phyloP scores from a whole-genome alignment of 2,797 vertebrate genomes.

The Schizothorax lantsangensis region DNA sequence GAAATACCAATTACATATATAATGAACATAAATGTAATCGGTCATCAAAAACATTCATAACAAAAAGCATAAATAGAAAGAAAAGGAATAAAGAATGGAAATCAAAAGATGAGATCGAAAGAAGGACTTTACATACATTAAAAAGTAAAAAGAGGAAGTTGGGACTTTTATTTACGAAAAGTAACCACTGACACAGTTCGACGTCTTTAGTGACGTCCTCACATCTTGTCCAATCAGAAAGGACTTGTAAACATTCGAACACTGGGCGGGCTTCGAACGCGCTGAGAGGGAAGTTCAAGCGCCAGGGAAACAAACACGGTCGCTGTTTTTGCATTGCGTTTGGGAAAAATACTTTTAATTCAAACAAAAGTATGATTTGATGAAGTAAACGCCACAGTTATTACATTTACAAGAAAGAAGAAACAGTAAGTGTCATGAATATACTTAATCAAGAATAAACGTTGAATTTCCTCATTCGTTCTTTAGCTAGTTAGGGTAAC shows the following conservation, averaged over 20 bases:
- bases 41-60: neutral
- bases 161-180: slow-evolving; percentile 9
- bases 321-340: neutral
- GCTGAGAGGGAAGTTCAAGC: slow-evolving; percentile 28
- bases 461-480: neutral
- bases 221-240: slow-evolving; percentile 7
- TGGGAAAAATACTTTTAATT: neutral
- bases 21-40: neutral
- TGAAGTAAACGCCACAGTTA: neutral
- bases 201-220: neutral
- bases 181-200: neutral
- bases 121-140: neutral
- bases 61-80: neutral
- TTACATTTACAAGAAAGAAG: neutral
- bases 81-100: neutral
- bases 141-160: too few species aligned
- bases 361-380: neutral
- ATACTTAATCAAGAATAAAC: neutral
- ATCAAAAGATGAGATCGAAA: too few species aligned
- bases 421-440: slow-evolving; percentile 17
- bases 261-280: neutral
- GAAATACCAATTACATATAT: too few species aligned
- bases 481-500: neutral
- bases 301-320: neutral
- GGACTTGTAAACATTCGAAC: neutral